Evolutionary conservation across 2,113 vertebrate genomes (phyloP), one percentile per base, ranked within the genome.

Genomic region (Elanus axillaris): DNA sequence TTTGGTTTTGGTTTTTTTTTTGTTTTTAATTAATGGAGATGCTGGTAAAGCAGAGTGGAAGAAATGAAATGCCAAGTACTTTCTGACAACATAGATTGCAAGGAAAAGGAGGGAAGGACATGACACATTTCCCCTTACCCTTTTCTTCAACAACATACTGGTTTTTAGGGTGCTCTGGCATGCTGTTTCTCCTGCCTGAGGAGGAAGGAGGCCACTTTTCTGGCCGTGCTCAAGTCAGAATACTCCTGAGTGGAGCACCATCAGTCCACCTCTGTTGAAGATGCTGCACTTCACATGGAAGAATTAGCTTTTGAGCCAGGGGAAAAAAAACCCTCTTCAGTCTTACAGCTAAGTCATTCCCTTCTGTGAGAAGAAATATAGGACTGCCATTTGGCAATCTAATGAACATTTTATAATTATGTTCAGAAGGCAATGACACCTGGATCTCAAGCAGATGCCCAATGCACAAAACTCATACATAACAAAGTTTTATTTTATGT

Each of bases 101-200:
- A 85, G 12, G 6, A 85, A 80, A 55, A 71, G 19, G 22, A 64
- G 2, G 5, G 18, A 59, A 16, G 3, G 11, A 12, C 11, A 12
- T 20, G n/a, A 25, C 29, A 15, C 18, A 4, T 50, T 72, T 77
- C 21, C 40, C 11, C 27, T 40, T 25, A 13, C 16, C 17, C 4
- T 45, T 68, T 73, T 78, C 27, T 29, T 77, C 34, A n/a, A 19
- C 21, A 47, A 12, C 9, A 5, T n/a, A 23, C 9, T 63, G 21
- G 0, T 45, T 77, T 63, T 43, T 59, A 29, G 40, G 40, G 25
- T 60, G 11, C 20, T 79, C 27, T 43, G 77, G 32, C 17, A 45
- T 23, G n/a, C n/a, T 45, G 7, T 13, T 59, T 45, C n/a, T 69
- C 43, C 0, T 2, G 9, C 17, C 13, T 60, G 13, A 60, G n/a